phyloP scores from a whole-genome alignment of 2,888 invertebrate species.

The Ellobium chinense region DNA sequence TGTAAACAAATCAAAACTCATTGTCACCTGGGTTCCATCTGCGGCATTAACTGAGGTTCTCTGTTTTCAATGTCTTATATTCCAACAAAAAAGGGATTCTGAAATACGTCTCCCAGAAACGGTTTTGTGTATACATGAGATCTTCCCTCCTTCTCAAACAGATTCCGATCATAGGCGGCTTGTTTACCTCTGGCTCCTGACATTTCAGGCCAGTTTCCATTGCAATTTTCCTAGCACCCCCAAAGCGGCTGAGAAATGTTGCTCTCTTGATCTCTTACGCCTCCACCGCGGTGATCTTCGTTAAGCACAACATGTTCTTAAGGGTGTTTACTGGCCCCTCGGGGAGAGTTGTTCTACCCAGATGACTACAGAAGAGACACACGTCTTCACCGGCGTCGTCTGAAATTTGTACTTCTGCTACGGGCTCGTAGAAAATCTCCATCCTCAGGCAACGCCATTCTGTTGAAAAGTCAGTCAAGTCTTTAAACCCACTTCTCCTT shows the following conservation, averaged over 20 bases:
- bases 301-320: not conserved
- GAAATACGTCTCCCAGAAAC: not conserved
- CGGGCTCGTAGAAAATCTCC: too few relatives aligned
- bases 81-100: not conserved
- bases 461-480: too few relatives aligned
- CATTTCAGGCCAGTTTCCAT: constrained; percentile 7
- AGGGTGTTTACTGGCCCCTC: not conserved
- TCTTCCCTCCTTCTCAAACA: not conserved
- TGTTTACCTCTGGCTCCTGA: not conserved
- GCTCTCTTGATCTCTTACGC: not conserved
- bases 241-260: not conserved
- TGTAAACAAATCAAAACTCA: constrained; percentile 1
- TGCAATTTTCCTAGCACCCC: not conserved
- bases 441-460: too few relatives aligned
- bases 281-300: not conserved
- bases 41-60: too few relatives aligned
- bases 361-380: not conserved
- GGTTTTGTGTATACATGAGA: not conserved
- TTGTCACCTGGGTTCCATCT: constrained; percentile 21
- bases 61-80: too few relatives aligned
- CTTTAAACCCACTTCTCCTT: too few relatives aligned
- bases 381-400: too few relatives aligned
- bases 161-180: not conserved
- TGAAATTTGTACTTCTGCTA: too few relatives aligned
- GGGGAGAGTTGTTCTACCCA: not conserved